These are phyloP conservation scores for Branchellion lobata DNA, from an alignment of 2,888 invertebrate species.

Conservation along the genomic window DNA sequence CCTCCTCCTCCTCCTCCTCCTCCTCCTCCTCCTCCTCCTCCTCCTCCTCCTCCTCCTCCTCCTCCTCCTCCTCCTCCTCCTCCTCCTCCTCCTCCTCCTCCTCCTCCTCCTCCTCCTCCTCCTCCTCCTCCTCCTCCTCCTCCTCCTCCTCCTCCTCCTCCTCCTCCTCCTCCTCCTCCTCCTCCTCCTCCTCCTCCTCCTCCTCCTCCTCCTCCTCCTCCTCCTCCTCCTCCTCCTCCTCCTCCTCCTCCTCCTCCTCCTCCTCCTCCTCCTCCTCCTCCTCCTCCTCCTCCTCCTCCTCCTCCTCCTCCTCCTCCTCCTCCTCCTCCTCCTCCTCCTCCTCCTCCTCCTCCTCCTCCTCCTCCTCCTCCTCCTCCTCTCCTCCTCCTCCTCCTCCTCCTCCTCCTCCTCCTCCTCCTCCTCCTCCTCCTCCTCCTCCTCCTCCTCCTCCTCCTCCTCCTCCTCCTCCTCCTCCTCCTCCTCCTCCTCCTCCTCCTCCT, in stretches of 20 bases:
- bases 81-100: not conserved
- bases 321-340: not conserved
- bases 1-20: not conserved
- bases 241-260: not conserved
- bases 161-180: not conserved
- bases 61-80: not conserved
- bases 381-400: not conserved
- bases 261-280: not conserved
- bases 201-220: not conserved
- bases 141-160: not conserved
- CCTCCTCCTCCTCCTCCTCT: not conserved
- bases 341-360: not conserved
- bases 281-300: not conserved
- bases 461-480: not conserved
- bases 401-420: not conserved
- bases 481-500: not conserved
- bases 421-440: not conserved
- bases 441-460: not conserved
- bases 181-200: not conserved
- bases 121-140: not conserved
- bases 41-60: not conserved
- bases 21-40: not conserved
- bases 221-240: not conserved
- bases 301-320: not conserved
- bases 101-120: not conserved